These are phyloP conservation scores for Hoplodrina ambigua DNA, from an alignment of 2,888 invertebrate species.

Conservation along the genomic window DNA sequence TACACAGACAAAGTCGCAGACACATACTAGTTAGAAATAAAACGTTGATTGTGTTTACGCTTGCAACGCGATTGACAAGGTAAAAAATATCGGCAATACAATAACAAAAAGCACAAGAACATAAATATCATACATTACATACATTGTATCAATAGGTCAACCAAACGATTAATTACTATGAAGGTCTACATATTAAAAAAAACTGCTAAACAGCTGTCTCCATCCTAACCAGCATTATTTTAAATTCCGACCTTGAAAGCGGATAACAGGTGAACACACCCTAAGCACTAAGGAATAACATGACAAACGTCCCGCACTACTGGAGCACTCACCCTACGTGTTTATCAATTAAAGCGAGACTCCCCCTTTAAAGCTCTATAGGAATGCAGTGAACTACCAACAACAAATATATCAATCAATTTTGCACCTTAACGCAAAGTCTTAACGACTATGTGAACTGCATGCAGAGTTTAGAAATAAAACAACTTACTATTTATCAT, in stretches of 20 bases:
- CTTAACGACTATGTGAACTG: slow-evolving; percentile 36
- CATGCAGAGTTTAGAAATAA: slow-evolving; percentile 43
- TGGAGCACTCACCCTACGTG: slow-evolving; percentile 73
- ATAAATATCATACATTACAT: too few species aligned
- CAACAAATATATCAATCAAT: slow-evolving; percentile 33
- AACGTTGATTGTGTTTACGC: too few species aligned
- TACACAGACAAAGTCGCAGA: too few species aligned
- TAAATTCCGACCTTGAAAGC: slow-evolving; percentile 33
- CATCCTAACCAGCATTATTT: slow-evolving; percentile 9
- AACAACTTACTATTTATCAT: slow-evolving; percentile 65
- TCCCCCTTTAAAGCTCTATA: slow-evolving; percentile 70
- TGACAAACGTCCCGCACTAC: slow-evolving; percentile 56
- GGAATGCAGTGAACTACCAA: slow-evolving; percentile 65
- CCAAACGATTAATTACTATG: too few species aligned
- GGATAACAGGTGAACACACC: slow-evolving; percentile 60
- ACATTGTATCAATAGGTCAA: too few species aligned
- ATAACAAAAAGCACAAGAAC: too few species aligned
- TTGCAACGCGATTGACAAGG: too few species aligned
- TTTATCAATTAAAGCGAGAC: slow-evolving; percentile 82
- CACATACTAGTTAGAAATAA: too few species aligned
- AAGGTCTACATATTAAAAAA: too few species aligned
- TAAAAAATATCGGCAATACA: too few species aligned
- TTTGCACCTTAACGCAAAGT: slow-evolving; percentile 52
- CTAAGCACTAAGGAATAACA: slow-evolving; percentile 49
- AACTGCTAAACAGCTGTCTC: slow-evolving; percentile 12